Evolutionary conservation across 2,888 invertebrate species (phyloP), one percentile per base, ranked within the genome.

Genomic region (Clusia tigrina): DNA sequence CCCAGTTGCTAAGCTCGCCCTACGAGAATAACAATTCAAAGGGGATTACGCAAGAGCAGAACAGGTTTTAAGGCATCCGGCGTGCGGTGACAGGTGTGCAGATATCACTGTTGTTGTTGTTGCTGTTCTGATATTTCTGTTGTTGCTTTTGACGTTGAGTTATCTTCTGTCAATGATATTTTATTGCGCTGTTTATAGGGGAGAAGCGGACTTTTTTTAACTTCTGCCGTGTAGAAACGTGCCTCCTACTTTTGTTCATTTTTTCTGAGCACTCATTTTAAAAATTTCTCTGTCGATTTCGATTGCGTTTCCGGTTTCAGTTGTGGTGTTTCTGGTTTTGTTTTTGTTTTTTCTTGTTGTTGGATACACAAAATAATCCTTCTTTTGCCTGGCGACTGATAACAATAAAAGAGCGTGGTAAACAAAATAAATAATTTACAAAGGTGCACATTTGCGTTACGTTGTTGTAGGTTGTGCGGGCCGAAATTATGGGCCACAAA

Each of bases 391-490:
- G n/a, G 3, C n/a, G 42, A 18, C 20, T 15, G 48, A 48, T 48
- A 48, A 48, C 5, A 48, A 48, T 18, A 48, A 48, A 48, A 20
- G n/a, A 42, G 20, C 18, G 48, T 15, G 48, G 48, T 48, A 48
- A 48, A 48, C 22, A 48, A 18, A 18, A 15, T 20, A 20, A 18
- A 48, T 9, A 20, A 48, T 48, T 48, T 48, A 48, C 20, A 20
- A 20, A 48, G 48, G 48, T 20, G 48, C n/a, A 17, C 32, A 9
- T 32, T 42, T 42, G n/a, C 12, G 10, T 42, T 42, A 42, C 42
- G 42, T 42, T 10, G 10, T 42, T 17, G 42, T 17, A 17, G 15
- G n/a, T n/a, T 42, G n/a, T 42, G 42, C 42, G 42, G 42, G 42
- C 42, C n/a, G 42, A 3, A 10, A 42, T 42, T 42, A 42, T 10